Conservation (phyloP, 2,113 vertebrate genomes). For the Poecilia latipinna region DNA sequence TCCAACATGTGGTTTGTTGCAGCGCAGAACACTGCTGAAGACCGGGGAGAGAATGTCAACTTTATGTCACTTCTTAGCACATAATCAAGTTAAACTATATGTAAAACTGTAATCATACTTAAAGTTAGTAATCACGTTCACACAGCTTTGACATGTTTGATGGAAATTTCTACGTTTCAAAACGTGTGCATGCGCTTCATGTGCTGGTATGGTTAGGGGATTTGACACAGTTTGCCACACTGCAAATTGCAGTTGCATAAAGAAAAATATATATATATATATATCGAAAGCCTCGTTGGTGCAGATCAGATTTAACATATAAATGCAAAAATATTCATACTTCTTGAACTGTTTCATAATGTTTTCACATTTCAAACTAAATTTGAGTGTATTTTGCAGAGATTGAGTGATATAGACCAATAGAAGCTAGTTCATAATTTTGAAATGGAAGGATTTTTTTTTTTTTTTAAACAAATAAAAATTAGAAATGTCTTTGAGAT, state of each 20-base stretch:
- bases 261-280: background rate
- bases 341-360: background rate
- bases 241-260: slow-evolving; percentile 13
- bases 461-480: too few species aligned
- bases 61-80: slow-evolving; percentile 52
- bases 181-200: background rate
- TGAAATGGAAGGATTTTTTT: too few species aligned
- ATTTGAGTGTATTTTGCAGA: too few species aligned
- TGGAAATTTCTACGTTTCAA: slow-evolving; percentile 17
- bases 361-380: background rate
- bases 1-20: slow-evolving; percentile 69
- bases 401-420: too few species aligned
- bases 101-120: slow-evolving; percentile 21
- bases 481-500: background rate
- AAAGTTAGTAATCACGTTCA: slow-evolving; percentile 14
- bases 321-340: background rate
- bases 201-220: slow-evolving; percentile 1
- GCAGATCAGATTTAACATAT: slow-evolving; percentile 21
- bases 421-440: too few species aligned
- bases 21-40: slow-evolving; percentile 31
- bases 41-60: slow-evolving; percentile 48
- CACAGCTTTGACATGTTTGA: slow-evolving; percentile 6
- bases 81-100: slow-evolving; percentile 13
- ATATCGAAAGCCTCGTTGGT: slow-evolving; percentile 6
- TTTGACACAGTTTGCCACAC: slow-evolving; percentile 15